phyloP scores from a whole-genome alignment of 2,797 vertebrate genomes.

The Coccyzus lansbergi region DNA sequence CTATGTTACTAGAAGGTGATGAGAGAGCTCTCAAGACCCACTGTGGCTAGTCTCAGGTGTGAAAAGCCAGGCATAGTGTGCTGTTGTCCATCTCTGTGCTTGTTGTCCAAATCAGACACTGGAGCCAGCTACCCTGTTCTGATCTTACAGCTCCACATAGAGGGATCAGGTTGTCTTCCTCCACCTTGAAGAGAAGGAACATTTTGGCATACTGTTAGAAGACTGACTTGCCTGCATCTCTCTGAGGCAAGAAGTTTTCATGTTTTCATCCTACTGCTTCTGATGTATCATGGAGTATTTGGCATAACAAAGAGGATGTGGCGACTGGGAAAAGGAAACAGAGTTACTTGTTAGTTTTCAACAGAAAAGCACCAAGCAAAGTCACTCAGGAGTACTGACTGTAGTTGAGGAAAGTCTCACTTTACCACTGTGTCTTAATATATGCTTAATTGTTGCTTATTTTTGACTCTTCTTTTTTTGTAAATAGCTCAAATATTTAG shows the following conservation, averaged over 20 bases:
- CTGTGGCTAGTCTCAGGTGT: fast-evolving
- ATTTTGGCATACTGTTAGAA: neutral
- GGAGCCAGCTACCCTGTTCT: neutral
- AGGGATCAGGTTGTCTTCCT: neutral
- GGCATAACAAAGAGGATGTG: neutral
- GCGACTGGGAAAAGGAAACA: neutral
- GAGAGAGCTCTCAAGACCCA: fast-evolving
- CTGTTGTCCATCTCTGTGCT: neutral
- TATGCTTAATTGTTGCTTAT: neutral
- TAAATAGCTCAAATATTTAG: neutral
- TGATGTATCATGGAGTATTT: neutral
- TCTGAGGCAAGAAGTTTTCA: neutral
- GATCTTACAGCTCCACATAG: neutral
- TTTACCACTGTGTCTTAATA: neutral
- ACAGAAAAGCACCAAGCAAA: neutral
- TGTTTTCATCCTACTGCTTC: neutral
- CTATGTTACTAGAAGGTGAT: fast-evolving
- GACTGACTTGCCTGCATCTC: neutral
- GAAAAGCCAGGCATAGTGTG: neutral
- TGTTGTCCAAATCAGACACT: fast-evolving
- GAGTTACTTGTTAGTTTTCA: neutral
- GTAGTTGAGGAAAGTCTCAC: neutral
- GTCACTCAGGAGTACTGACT: neutral
- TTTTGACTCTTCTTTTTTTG: neutral
- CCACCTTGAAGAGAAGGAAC: neutral